Base-by-base conservation (phyloP, 2,113 vertebrate species). In the Elachura formosa region DNA sequence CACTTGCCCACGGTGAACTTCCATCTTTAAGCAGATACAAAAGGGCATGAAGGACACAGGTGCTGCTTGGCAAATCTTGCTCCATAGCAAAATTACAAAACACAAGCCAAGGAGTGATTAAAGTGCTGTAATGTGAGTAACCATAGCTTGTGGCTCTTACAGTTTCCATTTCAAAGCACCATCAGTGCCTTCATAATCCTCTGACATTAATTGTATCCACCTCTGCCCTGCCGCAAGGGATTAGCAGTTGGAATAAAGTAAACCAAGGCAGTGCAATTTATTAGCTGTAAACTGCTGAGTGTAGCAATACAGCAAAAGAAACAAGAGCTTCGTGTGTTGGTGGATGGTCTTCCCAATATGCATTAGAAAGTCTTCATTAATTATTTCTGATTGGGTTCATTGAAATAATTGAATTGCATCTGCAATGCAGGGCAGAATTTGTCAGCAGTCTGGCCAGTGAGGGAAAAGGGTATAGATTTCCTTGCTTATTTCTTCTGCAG, bases 331-430 rank as follows among this genome's bases (percentile, higher is more conserved):
- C 73, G 23, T 54, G n/a, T 17, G 92, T 81, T 66, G 31, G 84
- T 93, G 64, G 69, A 64, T 71, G 82, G 43, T 80, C 79, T 87
- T 77, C 72, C 78, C 84, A 84, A 38, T 21, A 56, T 11, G 10
- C 73, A 33, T 87, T 93, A 80, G 72, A 93, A 94, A 41, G 63
- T 82, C 75, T 93, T 93, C 87, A 84, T 96, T 95, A 95, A 95
- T 96, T 94, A 91, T 95, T 95, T 74, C 84, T 84, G 79, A 94
- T 78, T 34, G 69, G 41, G 34, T 84, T 93, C 85, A 82, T 46
- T 92, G 87, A 43, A 91, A 78, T 82, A 96, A 96, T 75, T 94
- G 73, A 82, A 88, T 91, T 2, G 0, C 84, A 55, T 79, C 89
- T 94, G 84, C 89, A 94, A 76, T 80, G 88, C 84, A 94, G 89